Percentiles rank a stretch among this genome's conserved stretches.
Conservation (phyloP, 1,140 invertebrate genomes). For the Cotesia glomerata region DNA sequence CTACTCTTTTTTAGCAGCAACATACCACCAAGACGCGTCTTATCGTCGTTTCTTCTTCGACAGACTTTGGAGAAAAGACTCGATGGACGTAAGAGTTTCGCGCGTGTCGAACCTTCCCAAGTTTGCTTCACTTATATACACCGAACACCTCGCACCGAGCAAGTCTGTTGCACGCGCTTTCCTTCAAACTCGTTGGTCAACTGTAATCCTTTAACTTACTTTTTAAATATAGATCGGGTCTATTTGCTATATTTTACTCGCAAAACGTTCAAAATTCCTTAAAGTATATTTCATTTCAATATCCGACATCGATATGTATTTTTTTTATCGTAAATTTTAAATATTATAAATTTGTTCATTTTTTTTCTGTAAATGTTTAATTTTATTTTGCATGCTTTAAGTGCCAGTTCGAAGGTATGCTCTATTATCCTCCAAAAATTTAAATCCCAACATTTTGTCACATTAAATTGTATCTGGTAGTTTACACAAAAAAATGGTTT, state of each 20-base stretch:
- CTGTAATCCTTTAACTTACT: slow-evolving; percentile 25
- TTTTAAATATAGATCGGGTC: not conserved
- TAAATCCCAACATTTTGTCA: no score
- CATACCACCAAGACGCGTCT: no score
- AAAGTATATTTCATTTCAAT: not conserved
- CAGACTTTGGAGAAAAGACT: not conserved
- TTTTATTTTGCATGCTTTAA: no score
- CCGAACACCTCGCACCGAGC: not conserved
- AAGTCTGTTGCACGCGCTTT: slow-evolving; percentile 27
- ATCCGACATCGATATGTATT: not conserved
- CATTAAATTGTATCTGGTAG: no score
- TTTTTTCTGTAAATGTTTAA: no score
- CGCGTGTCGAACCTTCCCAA: slow-evolving; percentile 30
- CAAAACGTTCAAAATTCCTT: not conserved
- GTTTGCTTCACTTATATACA: slow-evolving; percentile 1
- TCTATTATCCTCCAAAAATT: no score
- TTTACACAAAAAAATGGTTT: no score
- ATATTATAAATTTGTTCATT: no score
- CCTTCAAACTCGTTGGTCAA: slow-evolving; percentile 24
- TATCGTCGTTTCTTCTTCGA: no score
- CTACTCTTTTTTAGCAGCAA: not conserved
- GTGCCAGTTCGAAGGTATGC: no score
- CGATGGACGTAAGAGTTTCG: slow-evolving; percentile 26
- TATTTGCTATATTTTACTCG: not conserved
- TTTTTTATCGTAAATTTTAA: not conserved